Conservation (phyloP, 2,113 vertebrate genomes). For the Aegotheles bennettii region DNA sequence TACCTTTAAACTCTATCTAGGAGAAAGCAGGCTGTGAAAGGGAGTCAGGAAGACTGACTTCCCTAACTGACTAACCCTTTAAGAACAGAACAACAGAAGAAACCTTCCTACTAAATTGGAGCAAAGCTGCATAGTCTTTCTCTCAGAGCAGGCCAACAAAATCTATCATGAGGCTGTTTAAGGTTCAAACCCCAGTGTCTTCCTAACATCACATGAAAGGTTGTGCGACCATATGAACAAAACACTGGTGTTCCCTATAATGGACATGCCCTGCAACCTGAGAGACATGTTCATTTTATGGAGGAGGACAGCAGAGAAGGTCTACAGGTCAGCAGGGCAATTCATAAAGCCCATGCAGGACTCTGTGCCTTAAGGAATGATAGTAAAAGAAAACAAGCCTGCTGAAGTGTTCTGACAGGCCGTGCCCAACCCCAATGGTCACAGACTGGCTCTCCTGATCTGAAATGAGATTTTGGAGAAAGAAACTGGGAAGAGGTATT, state of each 20-base stretch:
- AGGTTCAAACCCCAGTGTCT: neutral
- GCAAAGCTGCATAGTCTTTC: neutral
- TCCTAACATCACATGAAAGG: neutral
- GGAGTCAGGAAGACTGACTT: neutral
- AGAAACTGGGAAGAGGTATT: neutral
- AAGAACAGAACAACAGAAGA: neutral
- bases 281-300: neutral
- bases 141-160: neutral
- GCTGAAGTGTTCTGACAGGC: neutral
- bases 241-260: neutral
- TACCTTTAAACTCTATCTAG: neutral
- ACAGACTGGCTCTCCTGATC: neutral
- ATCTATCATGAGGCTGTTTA: neutral
- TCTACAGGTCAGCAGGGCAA: neutral
- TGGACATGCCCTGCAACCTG: accelerated
- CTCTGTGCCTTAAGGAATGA: neutral
- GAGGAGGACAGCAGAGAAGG: neutral
- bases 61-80: too few relatives aligned
- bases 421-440: neutral
- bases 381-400: neutral
- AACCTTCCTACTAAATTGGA: neutral
- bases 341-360: neutral
- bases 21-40: neutral
- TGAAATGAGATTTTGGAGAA: neutral
- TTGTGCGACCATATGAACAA: neutral